Conservation (phyloP, 2,888 invertebrate genomes). For the Frankliniella intonsa region DNA sequence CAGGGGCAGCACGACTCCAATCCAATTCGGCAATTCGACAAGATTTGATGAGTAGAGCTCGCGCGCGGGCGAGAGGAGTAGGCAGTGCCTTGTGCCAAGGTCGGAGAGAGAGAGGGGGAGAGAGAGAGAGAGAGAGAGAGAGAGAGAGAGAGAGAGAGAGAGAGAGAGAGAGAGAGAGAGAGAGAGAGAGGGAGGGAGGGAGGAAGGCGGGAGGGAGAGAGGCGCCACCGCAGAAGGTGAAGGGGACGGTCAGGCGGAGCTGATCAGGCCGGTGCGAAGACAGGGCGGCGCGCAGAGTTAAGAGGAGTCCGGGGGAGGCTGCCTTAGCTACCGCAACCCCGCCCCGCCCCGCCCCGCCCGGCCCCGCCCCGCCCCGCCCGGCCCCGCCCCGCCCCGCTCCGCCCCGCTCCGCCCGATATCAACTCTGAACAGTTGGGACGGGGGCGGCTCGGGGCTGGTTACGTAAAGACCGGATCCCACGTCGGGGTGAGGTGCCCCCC, state of each 20-base stretch:
- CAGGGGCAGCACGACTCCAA: neutral
- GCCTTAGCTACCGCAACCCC: neutral
- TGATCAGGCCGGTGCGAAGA: neutral
- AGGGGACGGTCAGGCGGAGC: neutral
- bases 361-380: neutral
- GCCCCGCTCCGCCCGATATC: neutral
- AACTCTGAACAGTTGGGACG: neutral
- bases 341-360: neutral
- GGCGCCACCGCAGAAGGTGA: neutral
- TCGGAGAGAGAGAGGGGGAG: neutral
- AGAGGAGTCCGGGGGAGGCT: neutral
- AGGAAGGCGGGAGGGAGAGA: neutral
- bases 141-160: conserved; percentile 18
- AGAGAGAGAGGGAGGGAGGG: neutral
- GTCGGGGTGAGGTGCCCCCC: neutral
- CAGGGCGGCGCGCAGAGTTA: neutral
- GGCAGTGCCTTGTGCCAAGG: neutral
- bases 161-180: conserved; percentile 18
- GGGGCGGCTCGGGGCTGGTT: neutral
- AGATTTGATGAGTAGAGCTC: neutral
- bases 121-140: neutral
- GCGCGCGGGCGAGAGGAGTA: neutral
- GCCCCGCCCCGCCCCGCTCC: neutral
- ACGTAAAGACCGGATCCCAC: neutral
- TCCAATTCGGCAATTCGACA: neutral